These are phyloP conservation scores for Trisateles emortualis DNA, from an alignment of 2,888 invertebrate genomes.

Conservation along the genomic window DNA sequence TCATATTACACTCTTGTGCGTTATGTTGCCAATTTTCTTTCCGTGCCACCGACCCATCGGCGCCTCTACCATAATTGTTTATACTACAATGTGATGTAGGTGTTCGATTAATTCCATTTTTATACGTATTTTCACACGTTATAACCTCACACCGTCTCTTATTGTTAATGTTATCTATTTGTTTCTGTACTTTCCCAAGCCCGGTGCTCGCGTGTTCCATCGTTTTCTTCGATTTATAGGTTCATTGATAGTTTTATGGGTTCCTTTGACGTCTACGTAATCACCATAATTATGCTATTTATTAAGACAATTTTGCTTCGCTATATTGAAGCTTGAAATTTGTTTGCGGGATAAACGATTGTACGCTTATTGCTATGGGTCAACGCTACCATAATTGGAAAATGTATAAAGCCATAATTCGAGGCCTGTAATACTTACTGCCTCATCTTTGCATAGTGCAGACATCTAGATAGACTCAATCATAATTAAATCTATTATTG, in stretches of 20 bases:
- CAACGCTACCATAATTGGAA: constrained; percentile 44
- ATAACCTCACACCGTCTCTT: constrained; percentile 54
- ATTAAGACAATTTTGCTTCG: constrained; percentile 61
- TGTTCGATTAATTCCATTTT: constrained; percentile 75
- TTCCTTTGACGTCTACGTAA: constrained; percentile 67
- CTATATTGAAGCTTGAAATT: constrained; percentile 51
- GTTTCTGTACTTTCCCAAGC: constrained; percentile 69
- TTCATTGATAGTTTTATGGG: constrained; percentile 74
- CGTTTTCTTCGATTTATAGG: constrained; percentile 72
- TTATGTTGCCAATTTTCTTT: constrained; percentile 73
- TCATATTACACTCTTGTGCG: constrained; percentile 66
- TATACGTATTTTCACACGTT: constrained; percentile 75
- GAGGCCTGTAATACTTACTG: constrained; percentile 25
- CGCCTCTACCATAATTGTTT: constrained; percentile 71
- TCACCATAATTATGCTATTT: constrained; percentile 70
- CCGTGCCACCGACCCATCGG: constrained; percentile 74
- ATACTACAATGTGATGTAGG: constrained; percentile 64
- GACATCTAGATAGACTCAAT: constrained; percentile 3
- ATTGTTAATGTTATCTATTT: constrained; percentile 64
- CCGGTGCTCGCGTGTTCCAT: constrained; percentile 61
- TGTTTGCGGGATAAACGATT: constrained; percentile 42
- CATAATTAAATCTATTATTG: constrained; percentile 20
- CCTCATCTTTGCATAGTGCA: constrained; percentile 25
- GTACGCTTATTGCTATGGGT: constrained; percentile 39
- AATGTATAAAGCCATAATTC: constrained; percentile 31